Base-by-base conservation (phyloP, 2,113 vertebrate genomes). In the Aptenodytes patagonicus region DNA sequence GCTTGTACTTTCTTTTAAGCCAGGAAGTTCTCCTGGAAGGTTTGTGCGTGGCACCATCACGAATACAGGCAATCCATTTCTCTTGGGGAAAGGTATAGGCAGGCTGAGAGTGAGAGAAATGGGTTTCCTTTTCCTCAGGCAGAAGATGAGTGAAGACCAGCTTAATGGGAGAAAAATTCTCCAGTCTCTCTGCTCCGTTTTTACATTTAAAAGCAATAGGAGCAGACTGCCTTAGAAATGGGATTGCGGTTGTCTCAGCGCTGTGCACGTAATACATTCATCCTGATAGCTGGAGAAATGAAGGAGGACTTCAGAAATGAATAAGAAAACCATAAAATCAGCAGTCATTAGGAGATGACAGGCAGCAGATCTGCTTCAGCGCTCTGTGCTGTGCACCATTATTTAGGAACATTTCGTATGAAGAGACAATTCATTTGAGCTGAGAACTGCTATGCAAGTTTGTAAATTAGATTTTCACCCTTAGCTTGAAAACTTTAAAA, bases 241-340 rank as follows among this genome's bases (percentile, higher is more conserved):
- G 42, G n/a, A 31, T n/a, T 65, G 69, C 57, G 32, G 44, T 73
- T 87, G 36, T 49, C 70, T 85, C 52, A 32, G 64, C 4, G 5
- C 90, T 95, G 64, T 65, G 64, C 55, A 26, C 1, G 0, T 72
- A 68, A 20, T 54, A 31, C 52, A 34, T 78, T 92, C 46, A 17
- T 46, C 54, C 36, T 42, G 93, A 77, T 62, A 70, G 88, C 81
- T 85, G 87, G 38, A 86, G 90, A 89, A 87, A 68, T 70, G 84
- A 85, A 90, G 72, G 10, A 58, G 72, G 66, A 51, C 64, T 92
- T 22, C 68, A 92, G 75, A 71, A 90, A 93, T 60, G 51, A 91
- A 17, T 57, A 92, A 84, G 72, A 81, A 92, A 93, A 55, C 80
- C n/a, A 72, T 89, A 83, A 96, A 97, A 89, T 83, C 80, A 79